Conservation (phyloP, 2,888 invertebrate genomes). For the Epiblema foenella region DNA sequence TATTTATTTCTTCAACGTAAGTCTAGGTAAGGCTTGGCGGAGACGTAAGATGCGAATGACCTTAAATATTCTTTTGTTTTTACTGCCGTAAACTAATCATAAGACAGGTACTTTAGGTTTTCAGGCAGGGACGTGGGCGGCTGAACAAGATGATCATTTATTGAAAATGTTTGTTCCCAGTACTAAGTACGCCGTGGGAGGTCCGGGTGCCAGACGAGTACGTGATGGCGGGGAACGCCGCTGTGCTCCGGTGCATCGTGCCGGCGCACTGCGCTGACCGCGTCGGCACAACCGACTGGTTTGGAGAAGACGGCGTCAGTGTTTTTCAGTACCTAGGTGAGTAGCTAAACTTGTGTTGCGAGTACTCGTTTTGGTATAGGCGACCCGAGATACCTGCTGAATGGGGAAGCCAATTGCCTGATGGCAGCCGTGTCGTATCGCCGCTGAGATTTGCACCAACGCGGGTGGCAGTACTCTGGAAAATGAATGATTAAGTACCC, state of each 20-base stretch:
- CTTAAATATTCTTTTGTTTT: neutral
- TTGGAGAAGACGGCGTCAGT: constrained; percentile 91
- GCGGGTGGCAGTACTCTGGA: too few relatives aligned
- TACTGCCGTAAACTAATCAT: neutral
- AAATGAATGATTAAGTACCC: too few relatives aligned
- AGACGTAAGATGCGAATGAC: neutral
- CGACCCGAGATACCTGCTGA: too few relatives aligned
- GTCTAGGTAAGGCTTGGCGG: neutral
- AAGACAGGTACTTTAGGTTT: neutral
- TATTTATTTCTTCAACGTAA: constrained; percentile 31
- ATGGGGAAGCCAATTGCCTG: too few relatives aligned
- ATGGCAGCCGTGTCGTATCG: too few relatives aligned
- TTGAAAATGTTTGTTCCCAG: constrained; percentile 74
- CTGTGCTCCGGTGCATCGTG: constrained; percentile 94
- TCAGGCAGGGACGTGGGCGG: too few relatives aligned
- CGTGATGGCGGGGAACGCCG: constrained; percentile 96
- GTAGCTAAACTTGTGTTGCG: constrained; percentile 1
- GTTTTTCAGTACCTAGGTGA: constrained; percentile 82
- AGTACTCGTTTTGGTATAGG: too few relatives aligned
- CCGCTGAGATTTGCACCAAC: too few relatives aligned
- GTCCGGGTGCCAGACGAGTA: constrained; percentile 96
- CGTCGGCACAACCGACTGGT: constrained; percentile 95
- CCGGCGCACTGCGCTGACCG: constrained; percentile 95
- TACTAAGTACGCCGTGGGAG: constrained; percentile 93
- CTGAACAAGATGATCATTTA: neutral